Evolutionary conservation across 1,140 invertebrate species (phyloP).

Genomic region (Venturia canescens): DNA sequence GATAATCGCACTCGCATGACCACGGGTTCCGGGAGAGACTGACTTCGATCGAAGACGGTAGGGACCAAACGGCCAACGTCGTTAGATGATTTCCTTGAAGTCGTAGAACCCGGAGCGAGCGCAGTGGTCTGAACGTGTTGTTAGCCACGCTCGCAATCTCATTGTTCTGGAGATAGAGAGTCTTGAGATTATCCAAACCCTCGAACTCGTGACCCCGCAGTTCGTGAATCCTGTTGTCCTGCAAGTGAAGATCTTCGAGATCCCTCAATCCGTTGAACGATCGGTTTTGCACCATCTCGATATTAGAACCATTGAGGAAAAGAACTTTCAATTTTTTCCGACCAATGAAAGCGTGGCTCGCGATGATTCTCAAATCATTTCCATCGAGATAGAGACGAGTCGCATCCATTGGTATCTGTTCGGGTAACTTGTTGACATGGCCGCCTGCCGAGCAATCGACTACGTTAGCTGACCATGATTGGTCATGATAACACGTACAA

Average conservation of each 20-base stretch:
- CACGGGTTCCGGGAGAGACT: constrained; percentile 89
- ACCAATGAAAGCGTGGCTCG: constrained; percentile 93
- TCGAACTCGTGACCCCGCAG: constrained; percentile 92
- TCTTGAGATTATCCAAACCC: constrained; percentile 80
- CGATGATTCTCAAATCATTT: constrained; percentile 86
- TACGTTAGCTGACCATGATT: constrained; percentile 94
- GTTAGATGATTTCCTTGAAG: constrained; percentile 88
- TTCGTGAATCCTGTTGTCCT: constrained; percentile 86
- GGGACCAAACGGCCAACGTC: constrained; percentile 86
- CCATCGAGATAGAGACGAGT: constrained; percentile 94
- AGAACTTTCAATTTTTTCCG: constrained; percentile 89
- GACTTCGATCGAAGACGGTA: constrained; percentile 83
- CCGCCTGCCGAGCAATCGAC: constrained; percentile 90
- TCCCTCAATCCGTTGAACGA: constrained; percentile 93
- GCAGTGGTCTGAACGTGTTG: constrained; percentile 85
- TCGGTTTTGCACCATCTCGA: constrained; percentile 91
- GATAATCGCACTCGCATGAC: constrained; percentile 92
- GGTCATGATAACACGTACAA: constrained; percentile 95
- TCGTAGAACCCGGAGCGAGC: constrained; percentile 83
- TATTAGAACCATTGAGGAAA: constrained; percentile 90
- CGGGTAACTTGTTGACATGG: constrained; percentile 85
- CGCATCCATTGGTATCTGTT: constrained; percentile 94
- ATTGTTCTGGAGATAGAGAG: constrained; percentile 83
- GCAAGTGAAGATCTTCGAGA: constrained; percentile 88
- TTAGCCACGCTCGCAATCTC: constrained; percentile 85